A percentile compares a stretch with the other conserved stretches of the same genome.
phyloP scores from a whole-genome alignment of 2,888 invertebrate genomes.

The Scaptomyza cyrtandrae region DNA sequence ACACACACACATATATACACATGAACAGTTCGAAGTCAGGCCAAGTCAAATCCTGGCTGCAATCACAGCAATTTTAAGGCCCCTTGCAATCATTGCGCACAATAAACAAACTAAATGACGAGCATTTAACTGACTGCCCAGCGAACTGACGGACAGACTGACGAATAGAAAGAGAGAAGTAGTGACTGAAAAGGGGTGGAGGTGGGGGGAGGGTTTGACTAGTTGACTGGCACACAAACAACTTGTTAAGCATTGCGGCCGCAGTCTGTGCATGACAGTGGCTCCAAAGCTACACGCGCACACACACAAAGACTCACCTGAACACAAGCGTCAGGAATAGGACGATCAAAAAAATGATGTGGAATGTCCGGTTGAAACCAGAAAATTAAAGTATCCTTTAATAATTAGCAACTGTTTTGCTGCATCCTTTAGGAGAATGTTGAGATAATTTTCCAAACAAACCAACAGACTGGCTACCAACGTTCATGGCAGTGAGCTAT shows the following conservation, averaged over 20 bases:
- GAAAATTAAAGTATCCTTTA: slow-evolving; percentile 48
- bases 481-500: slow-evolving; percentile 31
- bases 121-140: slow-evolving; percentile 76
- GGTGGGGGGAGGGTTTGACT: background rate
- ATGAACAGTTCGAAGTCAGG: slow-evolving; percentile 33
- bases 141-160: slow-evolving; percentile 24
- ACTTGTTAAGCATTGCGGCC: slow-evolving; percentile 65
- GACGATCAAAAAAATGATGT: slow-evolving; percentile 13
- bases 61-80: slow-evolving; percentile 73
- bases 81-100: slow-evolving; percentile 73
- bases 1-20: slow-evolving; percentile 1
- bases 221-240: slow-evolving; percentile 45
- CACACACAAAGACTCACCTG: slow-evolving; percentile 1
- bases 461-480: slow-evolving; percentile 21
- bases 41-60: slow-evolving; percentile 63
- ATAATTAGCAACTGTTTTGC: slow-evolving; percentile 62
- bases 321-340: background rate
- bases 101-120: slow-evolving; percentile 79
- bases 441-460: slow-evolving; percentile 47
- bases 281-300: slow-evolving; percentile 24
- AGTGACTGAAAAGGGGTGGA: background rate
- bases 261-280: slow-evolving; percentile 53
- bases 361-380: slow-evolving; percentile 5
- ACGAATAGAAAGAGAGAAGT: slow-evolving; percentile 1
- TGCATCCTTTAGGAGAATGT: slow-evolving; percentile 9